Base-by-base conservation (phyloP, 2,888 invertebrate species). In the Dynastes maya region DNA sequence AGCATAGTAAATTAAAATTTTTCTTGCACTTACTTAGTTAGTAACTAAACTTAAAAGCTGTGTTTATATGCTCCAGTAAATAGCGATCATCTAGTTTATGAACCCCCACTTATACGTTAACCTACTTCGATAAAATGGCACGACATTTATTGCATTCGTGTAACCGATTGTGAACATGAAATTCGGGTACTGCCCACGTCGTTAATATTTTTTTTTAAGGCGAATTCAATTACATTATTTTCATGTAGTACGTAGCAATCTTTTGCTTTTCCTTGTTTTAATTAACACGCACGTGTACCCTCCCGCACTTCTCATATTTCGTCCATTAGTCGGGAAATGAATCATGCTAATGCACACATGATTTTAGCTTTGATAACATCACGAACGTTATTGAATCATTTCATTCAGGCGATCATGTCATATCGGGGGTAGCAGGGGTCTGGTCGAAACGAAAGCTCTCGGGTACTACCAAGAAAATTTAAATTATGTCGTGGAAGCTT, bases 361-460 rank as follows among this genome's bases (percentile, higher is more conserved):
- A 81, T 80, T 80, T 76, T 72, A 80, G 78, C 79, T 79, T 80
- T 78, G 79, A 80, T 82, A 80, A 16, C 79, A 79, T 78, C 80
- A 77, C 78, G 37, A 78, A 78, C 78, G 76, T 80, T 80, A 82
- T 82, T 82, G 80, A 82, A 80, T 82, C 80, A 80, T 79, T 80
- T 74, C 78, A 70, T 79, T 78, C 79, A 70, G 65, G 45, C 72
- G 74, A 74, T 74, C 72, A 80, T 79, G 68, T 81, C 78, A 71
- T 75, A 72, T 61, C 22, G 58, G 61, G 58, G 72, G 55, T 72
- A 72, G 58, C 45, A 74, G 61, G 61, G 61, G 61, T 74, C 72
- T 32, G n/a, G 37, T 37, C 8, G 11, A 45, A 45, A 45, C 45
- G 11, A 45, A 45, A 45, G 45, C 11, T 45, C 45, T 11, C 8